Percentiles rank a stretch among this genome's conserved stretches.
phyloP scores from a whole-genome alignment of 1,140 invertebrate species.

The Hermetia illucens region DNA sequence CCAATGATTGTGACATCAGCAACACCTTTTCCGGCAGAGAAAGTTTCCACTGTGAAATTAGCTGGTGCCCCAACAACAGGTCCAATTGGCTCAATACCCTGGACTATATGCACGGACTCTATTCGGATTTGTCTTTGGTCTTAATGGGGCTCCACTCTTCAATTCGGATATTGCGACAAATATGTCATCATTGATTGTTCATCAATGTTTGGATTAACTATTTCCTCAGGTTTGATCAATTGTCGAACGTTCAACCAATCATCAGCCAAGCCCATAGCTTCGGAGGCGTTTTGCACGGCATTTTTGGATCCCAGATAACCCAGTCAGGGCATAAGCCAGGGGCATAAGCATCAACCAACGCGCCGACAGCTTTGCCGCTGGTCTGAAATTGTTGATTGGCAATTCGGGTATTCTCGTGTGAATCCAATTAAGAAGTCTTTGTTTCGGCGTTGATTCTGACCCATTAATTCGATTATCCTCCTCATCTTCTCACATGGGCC shows the following conservation, averaged over 20 bases:
- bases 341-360: conserved; percentile 71
- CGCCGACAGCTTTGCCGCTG: conserved; percentile 72
- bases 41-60: conserved; percentile 72
- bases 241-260: conserved; percentile 75
- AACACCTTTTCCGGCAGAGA: conserved; percentile 61
- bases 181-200: conserved; percentile 91
- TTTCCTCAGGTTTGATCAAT: conserved; percentile 78
- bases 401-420: conserved; percentile 64
- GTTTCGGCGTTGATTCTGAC: conserved; percentile 62
- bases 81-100: conserved; percentile 65
- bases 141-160: conserved; percentile 58
- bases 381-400: conserved; percentile 81
- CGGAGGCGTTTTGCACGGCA: conserved; percentile 63
- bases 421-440: conserved; percentile 57
- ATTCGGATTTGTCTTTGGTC: conserved; percentile 57
- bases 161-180: conserved; percentile 76
- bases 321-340: conserved; percentile 78
- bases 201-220: conserved; percentile 79
- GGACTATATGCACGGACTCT: conserved; percentile 75
- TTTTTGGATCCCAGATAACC: conserved; percentile 62
- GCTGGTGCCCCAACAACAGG: conserved; percentile 56
- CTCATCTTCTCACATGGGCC: conserved; percentile 57
- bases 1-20: conserved; percentile 60
- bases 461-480: conserved; percentile 30
- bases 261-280: conserved; percentile 78